Evolutionary conservation across 2,113 vertebrate species (phyloP).

Genomic region (Vimba vimba): DNA sequence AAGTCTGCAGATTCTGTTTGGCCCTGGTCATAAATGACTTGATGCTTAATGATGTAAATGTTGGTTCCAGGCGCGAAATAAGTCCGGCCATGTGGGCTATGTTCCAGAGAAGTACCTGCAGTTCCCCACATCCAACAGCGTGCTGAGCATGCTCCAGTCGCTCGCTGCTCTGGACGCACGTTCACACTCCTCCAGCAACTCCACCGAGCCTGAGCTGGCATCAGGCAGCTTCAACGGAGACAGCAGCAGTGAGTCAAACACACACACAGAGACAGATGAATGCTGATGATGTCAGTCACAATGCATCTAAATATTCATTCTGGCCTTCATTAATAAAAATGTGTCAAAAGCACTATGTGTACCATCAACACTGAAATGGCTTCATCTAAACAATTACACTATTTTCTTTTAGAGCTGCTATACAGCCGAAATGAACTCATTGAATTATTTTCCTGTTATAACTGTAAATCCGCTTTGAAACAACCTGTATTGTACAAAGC

Average conservation of each 20-base stretch:
- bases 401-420: no score
- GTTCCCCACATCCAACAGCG: slow-evolving; percentile 93
- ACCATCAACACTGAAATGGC: no score
- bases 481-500: no score
- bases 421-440: no score
- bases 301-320: neutral
- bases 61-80: slow-evolving; percentile 87
- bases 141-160: slow-evolving; percentile 97
- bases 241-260: slow-evolving; percentile 83
- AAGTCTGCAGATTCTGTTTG: neutral
- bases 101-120: slow-evolving; percentile 98
- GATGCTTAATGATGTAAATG: neutral
- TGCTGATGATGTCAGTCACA: neutral
- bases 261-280: neutral
- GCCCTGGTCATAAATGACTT: neutral
- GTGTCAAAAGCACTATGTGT: neutral
- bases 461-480: no score
- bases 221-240: slow-evolving; percentile 92
- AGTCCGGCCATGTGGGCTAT: slow-evolving; percentile 90
- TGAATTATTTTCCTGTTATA: no score
- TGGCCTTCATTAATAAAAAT: neutral
- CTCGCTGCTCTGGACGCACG: slow-evolving; percentile 89
- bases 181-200: slow-evolving; percentile 95
- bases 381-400: no score
- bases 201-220: slow-evolving; percentile 88